A percentile compares a stretch with the other conserved stretches of the same genome.
These are phyloP conservation scores for Galaxias olidus DNA, from an alignment of 2,797 vertebrate species.

Conservation along the genomic window DNA sequence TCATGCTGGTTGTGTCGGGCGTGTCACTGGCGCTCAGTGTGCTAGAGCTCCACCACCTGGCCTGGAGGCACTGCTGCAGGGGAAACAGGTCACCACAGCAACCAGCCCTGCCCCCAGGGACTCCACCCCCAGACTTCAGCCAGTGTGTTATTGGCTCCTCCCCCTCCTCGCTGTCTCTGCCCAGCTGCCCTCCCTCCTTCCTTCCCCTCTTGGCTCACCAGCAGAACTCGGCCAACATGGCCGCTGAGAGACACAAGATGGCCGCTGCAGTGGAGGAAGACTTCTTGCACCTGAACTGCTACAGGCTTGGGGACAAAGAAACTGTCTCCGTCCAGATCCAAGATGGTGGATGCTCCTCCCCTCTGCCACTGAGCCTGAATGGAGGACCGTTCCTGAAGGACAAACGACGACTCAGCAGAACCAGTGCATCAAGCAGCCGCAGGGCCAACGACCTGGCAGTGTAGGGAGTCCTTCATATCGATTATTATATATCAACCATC, in stretches of 20 bases:
- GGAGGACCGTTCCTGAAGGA: constrained; percentile 69
- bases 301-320: constrained; percentile 57
- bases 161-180: constrained; percentile 64
- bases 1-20: constrained; percentile 89
- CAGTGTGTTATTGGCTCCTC: constrained; percentile 79
- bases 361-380: constrained; percentile 28
- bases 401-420: constrained; percentile 87
- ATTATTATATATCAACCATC: no score
- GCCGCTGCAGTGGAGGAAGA: constrained; percentile 68
- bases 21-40: constrained; percentile 90
- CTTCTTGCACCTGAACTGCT: constrained; percentile 79
- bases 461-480: constrained; percentile 60
- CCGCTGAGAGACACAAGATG: constrained; percentile 82
- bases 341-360: constrained; percentile 14
- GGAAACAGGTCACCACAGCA: constrained; percentile 40
- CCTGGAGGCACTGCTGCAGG: constrained; percentile 87
- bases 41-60: constrained; percentile 89
- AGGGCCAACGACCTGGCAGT: constrained; percentile 89
- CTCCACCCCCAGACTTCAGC: constrained; percentile 87
- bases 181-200: constrained; percentile 82
- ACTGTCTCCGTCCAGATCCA: not conserved
- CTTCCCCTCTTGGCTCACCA: constrained; percentile 83
- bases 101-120: constrained; percentile 63
- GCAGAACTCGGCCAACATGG: constrained; percentile 89
- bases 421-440: constrained; percentile 85